Evolutionary conservation across 2,888 invertebrate species (phyloP).

Genomic region (Bombylius major): DNA sequence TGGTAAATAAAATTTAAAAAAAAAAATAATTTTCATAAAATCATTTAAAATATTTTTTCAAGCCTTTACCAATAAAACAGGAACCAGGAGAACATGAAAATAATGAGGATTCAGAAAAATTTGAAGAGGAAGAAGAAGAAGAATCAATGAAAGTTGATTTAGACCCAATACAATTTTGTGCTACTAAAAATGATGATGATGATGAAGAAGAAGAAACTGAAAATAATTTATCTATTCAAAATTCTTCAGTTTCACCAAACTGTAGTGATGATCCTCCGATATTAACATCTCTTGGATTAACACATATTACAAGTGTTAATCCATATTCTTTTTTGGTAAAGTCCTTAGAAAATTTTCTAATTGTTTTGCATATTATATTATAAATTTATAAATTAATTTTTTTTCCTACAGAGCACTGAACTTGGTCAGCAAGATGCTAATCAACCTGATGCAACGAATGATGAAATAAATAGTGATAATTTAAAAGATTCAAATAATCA

Average conservation of each 20-base stretch:
- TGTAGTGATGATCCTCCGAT: constrained; percentile 17
- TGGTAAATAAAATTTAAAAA: background rate
- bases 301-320: constrained; percentile 19
- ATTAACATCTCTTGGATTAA: constrained; percentile 21
- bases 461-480: background rate
- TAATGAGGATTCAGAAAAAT: constrained; percentile 24
- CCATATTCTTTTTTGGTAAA: constrained; percentile 15
- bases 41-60: constrained; percentile 1
- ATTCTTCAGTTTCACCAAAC: no score
- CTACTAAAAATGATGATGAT: constrained; percentile 14
- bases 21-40: background rate
- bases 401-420: constrained; percentile 8
- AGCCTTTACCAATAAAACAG: constrained; percentile 34
- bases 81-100: constrained; percentile 30
- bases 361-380: background rate
- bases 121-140: constrained; percentile 20
- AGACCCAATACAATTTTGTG: constrained; percentile 35
- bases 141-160: constrained; percentile 28
- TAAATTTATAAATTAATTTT: background rate
- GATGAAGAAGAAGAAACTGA: constrained; percentile 8
- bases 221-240: no score
- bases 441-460: background rate
- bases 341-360: background rate
- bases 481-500: background rate
- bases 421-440: constrained; percentile 1